Percentiles rank a stretch among this genome's conserved stretches.
phyloP scores from a whole-genome alignment of 2,113 vertebrate species.

The Pituophis catenifer region DNA sequence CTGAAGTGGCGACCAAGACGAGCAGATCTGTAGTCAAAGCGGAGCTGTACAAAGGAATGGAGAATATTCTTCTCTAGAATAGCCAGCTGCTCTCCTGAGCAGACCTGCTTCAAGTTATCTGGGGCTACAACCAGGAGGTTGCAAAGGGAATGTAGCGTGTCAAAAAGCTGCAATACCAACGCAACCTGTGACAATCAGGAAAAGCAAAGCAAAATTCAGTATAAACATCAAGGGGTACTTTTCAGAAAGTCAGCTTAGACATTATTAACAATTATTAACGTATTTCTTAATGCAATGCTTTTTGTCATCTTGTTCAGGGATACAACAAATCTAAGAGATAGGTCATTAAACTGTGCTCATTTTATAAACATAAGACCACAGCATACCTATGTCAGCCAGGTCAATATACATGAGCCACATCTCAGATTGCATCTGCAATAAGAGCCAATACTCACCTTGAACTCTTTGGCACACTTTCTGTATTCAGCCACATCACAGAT shows the following conservation, averaged over 20 bases:
- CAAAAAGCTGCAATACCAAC: conserved; percentile 95
- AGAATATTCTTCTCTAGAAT: conserved; percentile 97
- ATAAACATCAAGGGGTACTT: neutral
- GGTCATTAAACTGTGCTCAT: neutral
- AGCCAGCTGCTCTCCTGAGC: conserved; percentile 96
- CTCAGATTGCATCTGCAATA: neutral
- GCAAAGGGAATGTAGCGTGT: conserved; percentile 97
- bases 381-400: neutral
- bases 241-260: neutral
- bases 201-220: conserved; percentile 4
- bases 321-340: neutral
- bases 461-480: conserved; percentile 95
- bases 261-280: neutral
- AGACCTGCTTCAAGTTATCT: conserved; percentile 98
- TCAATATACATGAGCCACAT: neutral
- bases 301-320: neutral
- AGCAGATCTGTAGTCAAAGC: conserved; percentile 93
- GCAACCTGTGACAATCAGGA: conserved; percentile 78
- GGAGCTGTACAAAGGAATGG: conserved; percentile 96
- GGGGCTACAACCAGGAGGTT: conserved; percentile 97
- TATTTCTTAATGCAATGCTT: neutral
- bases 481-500: conserved; percentile 99
- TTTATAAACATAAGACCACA: neutral
- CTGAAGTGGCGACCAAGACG: conserved; percentile 97
- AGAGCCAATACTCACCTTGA: conserved; percentile 69